These are phyloP conservation scores for western clawed frog (Xenopus tropicalis) DNA, from an alignment of 2,113 vertebrate genomes.

Conservation along the genomic window DNA sequence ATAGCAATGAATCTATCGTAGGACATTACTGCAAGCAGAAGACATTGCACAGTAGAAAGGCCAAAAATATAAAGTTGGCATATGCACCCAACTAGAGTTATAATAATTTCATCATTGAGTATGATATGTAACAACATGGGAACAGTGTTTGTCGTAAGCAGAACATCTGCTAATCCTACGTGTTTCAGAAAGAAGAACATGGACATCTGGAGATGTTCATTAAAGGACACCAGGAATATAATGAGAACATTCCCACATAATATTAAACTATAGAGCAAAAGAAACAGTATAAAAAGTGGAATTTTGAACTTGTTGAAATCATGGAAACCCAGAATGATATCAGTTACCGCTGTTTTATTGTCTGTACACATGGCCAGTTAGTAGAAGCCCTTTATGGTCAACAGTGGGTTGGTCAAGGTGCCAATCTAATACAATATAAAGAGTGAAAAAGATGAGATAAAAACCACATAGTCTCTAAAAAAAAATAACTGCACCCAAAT, in stretches of 20 bases:
- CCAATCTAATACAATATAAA: no score
- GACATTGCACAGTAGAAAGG: slow-evolving; percentile 43
- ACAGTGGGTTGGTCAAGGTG: no score
- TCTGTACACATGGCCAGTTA: slow-evolving; percentile 7
- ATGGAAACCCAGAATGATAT: slow-evolving; percentile 18
- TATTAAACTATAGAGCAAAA: slow-evolving; percentile 13
- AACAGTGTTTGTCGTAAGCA: slow-evolving; percentile 23
- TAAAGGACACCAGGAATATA: slow-evolving; percentile 8
- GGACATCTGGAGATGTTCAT: background rate
- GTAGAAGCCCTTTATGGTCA: no score
- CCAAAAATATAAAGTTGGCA: slow-evolving; percentile 49
- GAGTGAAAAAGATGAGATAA: no score
- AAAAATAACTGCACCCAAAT: no score
- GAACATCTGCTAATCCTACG: slow-evolving; percentile 10
- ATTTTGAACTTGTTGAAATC: background rate
- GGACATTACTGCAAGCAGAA: slow-evolving; percentile 49
- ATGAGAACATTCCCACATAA: slow-evolving; percentile 28
- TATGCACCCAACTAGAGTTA: slow-evolving; percentile 38
- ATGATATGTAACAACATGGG: slow-evolving; percentile 18
- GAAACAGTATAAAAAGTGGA: slow-evolving; percentile 21
- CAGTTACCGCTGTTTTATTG: slow-evolving; percentile 13
- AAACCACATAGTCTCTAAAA: no score
- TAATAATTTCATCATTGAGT: background rate
- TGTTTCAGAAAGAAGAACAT: slow-evolving; percentile 37
- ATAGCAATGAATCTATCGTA: slow-evolving; percentile 45